phyloP scores from a whole-genome alignment of 2,888 invertebrate genomes.

The Tribolium freemani region DNA sequence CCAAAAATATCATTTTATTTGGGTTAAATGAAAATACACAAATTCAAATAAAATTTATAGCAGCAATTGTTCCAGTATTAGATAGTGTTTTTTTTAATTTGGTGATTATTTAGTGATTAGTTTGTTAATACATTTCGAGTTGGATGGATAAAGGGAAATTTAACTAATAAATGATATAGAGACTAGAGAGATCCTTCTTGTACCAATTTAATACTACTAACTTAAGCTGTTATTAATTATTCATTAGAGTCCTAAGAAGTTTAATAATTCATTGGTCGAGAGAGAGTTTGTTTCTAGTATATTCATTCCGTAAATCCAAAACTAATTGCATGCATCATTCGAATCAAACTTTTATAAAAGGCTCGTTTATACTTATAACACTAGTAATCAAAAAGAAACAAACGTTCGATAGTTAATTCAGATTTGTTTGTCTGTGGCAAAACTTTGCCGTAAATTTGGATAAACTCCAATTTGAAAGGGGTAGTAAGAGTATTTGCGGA shows the following conservation, averaged over 20 bases:
- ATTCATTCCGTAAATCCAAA: too few relatives aligned
- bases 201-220: background rate
- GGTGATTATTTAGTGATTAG: too few relatives aligned
- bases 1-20: background rate
- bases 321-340: too few relatives aligned
- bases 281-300: background rate
- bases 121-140: too few relatives aligned
- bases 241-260: background rate
- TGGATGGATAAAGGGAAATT: background rate
- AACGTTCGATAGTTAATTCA: conserved; percentile 10
- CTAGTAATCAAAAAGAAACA: too few relatives aligned
- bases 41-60: background rate
- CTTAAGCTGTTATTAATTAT: background rate
- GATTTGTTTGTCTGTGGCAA: conserved; percentile 28
- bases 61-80: too few relatives aligned
- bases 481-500: conserved; percentile 16
- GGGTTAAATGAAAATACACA: background rate
- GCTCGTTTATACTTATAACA: too few relatives aligned
- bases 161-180: background rate
- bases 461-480: conserved; percentile 35
- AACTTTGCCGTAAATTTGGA: conserved; percentile 39
- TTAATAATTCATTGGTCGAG: too few relatives aligned
- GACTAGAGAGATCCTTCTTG: background rate
- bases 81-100: too few relatives aligned
- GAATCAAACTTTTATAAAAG: too few relatives aligned